Percentiles rank a stretch among this genome's conserved stretches.
phyloP scores from a whole-genome alignment of 2,888 invertebrate species.

The Eudemis profundana region DNA sequence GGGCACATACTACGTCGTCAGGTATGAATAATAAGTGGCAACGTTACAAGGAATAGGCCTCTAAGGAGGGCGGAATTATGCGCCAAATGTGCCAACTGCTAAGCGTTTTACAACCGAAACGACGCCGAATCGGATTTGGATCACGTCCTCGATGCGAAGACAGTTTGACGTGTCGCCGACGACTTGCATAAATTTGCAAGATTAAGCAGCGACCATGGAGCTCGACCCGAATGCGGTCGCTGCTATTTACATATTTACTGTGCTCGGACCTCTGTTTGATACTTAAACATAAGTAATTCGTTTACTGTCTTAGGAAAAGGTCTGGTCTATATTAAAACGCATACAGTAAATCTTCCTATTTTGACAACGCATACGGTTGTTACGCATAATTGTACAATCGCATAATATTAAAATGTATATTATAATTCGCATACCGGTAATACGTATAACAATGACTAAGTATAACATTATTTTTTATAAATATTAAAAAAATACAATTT shows the following conservation, averaged over 20 bases:
- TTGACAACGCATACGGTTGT: too few relatives aligned
- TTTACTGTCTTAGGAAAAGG: constrained; percentile 30
- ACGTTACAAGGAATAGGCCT: constrained; percentile 62
- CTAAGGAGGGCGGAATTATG: constrained; percentile 72
- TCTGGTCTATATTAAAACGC: too few relatives aligned
- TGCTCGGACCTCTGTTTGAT: constrained; percentile 38
- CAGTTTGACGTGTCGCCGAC: constrained; percentile 81
- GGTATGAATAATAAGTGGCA: constrained; percentile 72
- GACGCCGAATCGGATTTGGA: constrained; percentile 81
- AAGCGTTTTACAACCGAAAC: constrained; percentile 80
- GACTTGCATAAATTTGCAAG: constrained; percentile 84
- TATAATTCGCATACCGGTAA: too few relatives aligned
- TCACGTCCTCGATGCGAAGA: constrained; percentile 77
- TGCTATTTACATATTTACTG: constrained; percentile 69
- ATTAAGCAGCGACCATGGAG: constrained; percentile 70
- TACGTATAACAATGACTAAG: too few relatives aligned
- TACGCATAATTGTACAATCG: too few relatives aligned
- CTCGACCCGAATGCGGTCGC: constrained; percentile 62
- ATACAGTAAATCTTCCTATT: too few relatives aligned
- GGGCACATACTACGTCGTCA: constrained; percentile 21
- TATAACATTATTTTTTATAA: too few relatives aligned
- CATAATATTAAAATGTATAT: too few relatives aligned
- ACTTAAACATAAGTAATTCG: constrained; percentile 35
- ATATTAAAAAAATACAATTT: too few relatives aligned
- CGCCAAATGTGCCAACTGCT: constrained; percentile 80